Conservation (phyloP, 2,888 invertebrate species). For the Drosophila emarginata region DNA sequence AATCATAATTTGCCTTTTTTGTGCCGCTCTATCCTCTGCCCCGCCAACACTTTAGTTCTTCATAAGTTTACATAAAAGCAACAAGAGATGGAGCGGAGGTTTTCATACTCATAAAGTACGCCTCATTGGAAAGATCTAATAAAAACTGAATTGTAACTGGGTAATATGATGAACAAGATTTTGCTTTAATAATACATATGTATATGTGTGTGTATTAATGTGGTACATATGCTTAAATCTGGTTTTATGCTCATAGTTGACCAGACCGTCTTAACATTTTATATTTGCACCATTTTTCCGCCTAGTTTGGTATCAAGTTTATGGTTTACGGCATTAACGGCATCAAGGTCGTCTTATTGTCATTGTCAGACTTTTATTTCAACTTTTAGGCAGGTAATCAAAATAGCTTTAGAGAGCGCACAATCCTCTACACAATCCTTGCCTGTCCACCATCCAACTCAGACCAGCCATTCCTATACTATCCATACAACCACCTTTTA, state of each 20-base stretch:
- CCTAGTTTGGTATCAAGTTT: slow-evolving; percentile 26
- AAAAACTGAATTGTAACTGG: slow-evolving; percentile 10
- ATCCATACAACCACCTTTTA: too few relatives aligned
- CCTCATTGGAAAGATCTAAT: slow-evolving; percentile 2
- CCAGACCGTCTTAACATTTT: neutral
- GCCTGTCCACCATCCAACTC: neutral
- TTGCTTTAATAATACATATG: too few relatives aligned
- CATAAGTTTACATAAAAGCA: neutral
- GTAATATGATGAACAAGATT: neutral
- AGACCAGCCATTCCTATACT: neutral
- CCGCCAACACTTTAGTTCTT: neutral
- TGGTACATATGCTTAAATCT: neutral
- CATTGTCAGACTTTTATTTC: slow-evolving; percentile 25
- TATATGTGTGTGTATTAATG: too few relatives aligned
- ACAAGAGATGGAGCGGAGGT: neutral
- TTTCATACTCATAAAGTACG: neutral
- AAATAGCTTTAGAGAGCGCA: slow-evolving; percentile 35
- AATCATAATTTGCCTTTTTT: slow-evolving; percentile 53
- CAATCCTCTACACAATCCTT: slow-evolving; percentile 3
- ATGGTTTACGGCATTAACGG: slow-evolving; percentile 30
- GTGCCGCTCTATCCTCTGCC: too few relatives aligned
- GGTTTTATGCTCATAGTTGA: neutral
- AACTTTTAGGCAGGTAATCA: slow-evolving; percentile 28
- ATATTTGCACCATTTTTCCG: neutral
- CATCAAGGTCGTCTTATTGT: slow-evolving; percentile 28